phyloP scores from a whole-genome alignment of 2,888 invertebrate genomes.

The Nephrotoma flavescens region DNA sequence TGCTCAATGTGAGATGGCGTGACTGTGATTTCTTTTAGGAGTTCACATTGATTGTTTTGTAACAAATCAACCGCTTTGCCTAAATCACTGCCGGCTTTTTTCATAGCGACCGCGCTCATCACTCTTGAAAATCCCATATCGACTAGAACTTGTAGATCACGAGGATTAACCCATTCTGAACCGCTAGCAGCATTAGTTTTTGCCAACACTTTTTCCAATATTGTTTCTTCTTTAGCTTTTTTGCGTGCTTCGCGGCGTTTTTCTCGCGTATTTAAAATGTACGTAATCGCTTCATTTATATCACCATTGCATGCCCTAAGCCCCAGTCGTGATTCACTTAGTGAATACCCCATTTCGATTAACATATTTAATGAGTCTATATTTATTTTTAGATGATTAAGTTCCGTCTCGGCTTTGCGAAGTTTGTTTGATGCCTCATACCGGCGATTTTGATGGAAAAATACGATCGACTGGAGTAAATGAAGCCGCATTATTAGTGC shows the following conservation, averaged over 20 bases:
- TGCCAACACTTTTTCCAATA: slow-evolving; percentile 19
- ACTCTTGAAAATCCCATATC: slow-evolving; percentile 55
- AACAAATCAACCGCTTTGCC: slow-evolving; percentile 42
- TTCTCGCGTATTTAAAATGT: slow-evolving; percentile 41
- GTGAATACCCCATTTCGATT: slow-evolving; percentile 49
- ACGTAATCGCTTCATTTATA: slow-evolving; percentile 45
- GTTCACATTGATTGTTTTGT: slow-evolving; percentile 19
- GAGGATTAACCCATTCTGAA: slow-evolving; percentile 26
- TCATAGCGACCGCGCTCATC: slow-evolving; percentile 44
- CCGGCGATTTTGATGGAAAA: slow-evolving; percentile 60
- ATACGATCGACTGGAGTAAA: slow-evolving; percentile 62
- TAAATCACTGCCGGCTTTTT: slow-evolving; percentile 52
- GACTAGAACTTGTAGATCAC: slow-evolving; percentile 34
- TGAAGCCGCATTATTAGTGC: slow-evolving; percentile 64
- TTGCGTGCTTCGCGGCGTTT: slow-evolving; percentile 35
- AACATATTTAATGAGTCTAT: slow-evolving; percentile 36
- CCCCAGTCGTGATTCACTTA: slow-evolving; percentile 53
- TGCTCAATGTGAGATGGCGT: slow-evolving; percentile 16
- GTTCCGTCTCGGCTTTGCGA: slow-evolving; percentile 44
- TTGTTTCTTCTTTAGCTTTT: slow-evolving; percentile 36
- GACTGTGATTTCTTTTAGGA: slow-evolving; percentile 15
- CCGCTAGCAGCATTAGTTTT: slow-evolving; percentile 8
- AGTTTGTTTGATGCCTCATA: slow-evolving; percentile 45
- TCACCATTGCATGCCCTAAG: slow-evolving; percentile 44
- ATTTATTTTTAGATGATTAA: slow-evolving; percentile 46